Evolutionary conservation across 2,113 vertebrate species (phyloP).

Genomic region (Datnioides undecimradiatus): DNA sequence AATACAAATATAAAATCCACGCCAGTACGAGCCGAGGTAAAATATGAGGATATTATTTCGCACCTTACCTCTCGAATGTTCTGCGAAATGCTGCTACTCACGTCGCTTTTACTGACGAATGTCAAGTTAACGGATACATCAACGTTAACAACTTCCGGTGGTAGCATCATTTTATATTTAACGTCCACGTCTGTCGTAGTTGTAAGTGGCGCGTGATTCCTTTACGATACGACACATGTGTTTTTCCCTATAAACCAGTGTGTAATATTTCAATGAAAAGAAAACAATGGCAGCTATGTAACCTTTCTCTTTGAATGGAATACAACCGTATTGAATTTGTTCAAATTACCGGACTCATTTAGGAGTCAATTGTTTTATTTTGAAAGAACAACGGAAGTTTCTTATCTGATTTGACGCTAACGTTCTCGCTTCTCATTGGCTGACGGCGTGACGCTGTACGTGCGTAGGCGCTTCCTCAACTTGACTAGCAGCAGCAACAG

Average conservation of each 20-base stretch:
- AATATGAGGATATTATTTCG: background rate
- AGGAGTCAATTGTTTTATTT: constrained; percentile 40
- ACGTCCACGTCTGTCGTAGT: background rate
- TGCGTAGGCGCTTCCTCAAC: constrained; percentile 75
- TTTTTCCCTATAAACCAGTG: too few species aligned
- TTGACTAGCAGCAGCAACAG: constrained; percentile 59
- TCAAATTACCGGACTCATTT: background rate
- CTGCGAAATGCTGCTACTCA: constrained; percentile 57
- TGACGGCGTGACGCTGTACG: constrained; percentile 41
- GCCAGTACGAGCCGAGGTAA: rapidly evolving
- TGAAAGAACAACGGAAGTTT: constrained; percentile 41
- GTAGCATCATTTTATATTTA: background rate
- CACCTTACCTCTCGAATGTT: constrained; percentile 81
- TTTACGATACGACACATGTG: background rate
- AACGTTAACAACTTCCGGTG: constrained; percentile 1
- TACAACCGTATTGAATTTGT: background rate
- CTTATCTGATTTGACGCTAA: background rate
- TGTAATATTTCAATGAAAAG: rapidly evolving
- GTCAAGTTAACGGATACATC: background rate
- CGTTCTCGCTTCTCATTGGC: constrained; percentile 43
- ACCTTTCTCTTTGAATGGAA: background rate
- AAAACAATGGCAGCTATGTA: background rate
- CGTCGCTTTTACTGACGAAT: constrained; percentile 44
- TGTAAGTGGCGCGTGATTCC: background rate
- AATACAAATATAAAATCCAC: background rate